Evolutionary conservation across 1,140 invertebrate genomes (phyloP).

Genomic region (Hyposmocoma kahamanoa): DNA sequence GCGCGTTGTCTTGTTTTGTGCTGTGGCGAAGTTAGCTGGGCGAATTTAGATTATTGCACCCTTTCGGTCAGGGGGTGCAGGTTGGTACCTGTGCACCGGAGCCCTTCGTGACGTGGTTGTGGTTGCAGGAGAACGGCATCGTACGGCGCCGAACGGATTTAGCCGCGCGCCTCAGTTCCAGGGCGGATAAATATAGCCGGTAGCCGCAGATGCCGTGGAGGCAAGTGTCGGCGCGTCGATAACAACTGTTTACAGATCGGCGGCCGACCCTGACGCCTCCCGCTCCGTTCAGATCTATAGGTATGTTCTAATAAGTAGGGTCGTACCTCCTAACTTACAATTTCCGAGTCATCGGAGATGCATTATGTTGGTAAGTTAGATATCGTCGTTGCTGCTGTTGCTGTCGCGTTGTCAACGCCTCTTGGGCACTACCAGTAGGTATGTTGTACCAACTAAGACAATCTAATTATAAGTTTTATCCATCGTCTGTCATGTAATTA

Average conservation of each 20-base stretch:
- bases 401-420: no score
- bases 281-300: conserved; percentile 62
- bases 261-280: conserved; percentile 62
- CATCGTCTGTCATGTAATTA: no score
- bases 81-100: conserved; percentile 23
- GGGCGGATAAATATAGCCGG: conserved; percentile 66
- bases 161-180: conserved; percentile 63
- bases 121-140: conserved; percentile 66
- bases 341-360: no score
- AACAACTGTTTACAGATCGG: conserved; percentile 69
- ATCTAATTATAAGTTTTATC: no score
- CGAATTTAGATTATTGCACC: conserved; percentile 39
- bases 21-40: conserved; percentile 55
- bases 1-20: conserved; percentile 33
- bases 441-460: no score
- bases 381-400: no score
- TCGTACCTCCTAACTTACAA: no score
- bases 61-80: conserved; percentile 33
- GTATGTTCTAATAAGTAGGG: no score
- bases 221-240: conserved; percentile 63
- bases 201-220: conserved; percentile 57
- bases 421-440: no score
- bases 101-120: conserved; percentile 62
- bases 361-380: no score
- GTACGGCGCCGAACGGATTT: conserved; percentile 65